Percentiles rank a stretch among this genome's conserved stretches.
Evolutionary conservation across 2,888 invertebrate genomes (phyloP).

Genomic region (Ditula angustiorana): DNA sequence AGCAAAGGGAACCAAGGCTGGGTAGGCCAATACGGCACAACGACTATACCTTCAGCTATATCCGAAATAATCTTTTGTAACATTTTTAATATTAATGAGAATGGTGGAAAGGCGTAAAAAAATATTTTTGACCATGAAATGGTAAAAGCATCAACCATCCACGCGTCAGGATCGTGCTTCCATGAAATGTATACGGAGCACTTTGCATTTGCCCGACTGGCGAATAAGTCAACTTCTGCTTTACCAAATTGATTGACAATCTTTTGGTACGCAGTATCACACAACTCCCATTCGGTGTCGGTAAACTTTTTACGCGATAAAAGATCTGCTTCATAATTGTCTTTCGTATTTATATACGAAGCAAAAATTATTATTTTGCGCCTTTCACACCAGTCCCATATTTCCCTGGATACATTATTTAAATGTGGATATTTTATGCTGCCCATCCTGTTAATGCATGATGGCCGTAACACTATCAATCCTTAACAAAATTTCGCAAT

Average conservation of each 20-base stretch:
- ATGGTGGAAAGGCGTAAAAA: slow-evolving; percentile 45
- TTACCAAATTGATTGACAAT: not conserved
- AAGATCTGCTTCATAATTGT: not conserved
- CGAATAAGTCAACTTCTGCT: slow-evolving; percentile 13
- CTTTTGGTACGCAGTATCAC: not conserved
- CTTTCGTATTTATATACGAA: not conserved
- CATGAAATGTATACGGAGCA: not conserved
- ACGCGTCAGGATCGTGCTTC: not conserved
- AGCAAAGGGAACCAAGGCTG: slow-evolving; percentile 51
- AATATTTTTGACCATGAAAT: not conserved
- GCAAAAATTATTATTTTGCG: not conserved
- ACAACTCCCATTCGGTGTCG: not conserved
- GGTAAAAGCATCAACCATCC: not conserved
- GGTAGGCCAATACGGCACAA: not conserved
- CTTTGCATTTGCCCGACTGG: slow-evolving; percentile 5
- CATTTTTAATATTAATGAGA: not conserved
- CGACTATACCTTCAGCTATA: slow-evolving; percentile 33
- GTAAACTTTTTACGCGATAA: not conserved
- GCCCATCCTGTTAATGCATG: too few relatives aligned
- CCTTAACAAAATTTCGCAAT: too few relatives aligned
- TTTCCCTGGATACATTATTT: slow-evolving; percentile 6
- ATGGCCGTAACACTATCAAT: too few relatives aligned
- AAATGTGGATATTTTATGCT: too few relatives aligned
- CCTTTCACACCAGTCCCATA: slow-evolving; percentile 36
- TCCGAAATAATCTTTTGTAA: not conserved